Base-by-base conservation (phyloP, 2,888 invertebrate genomes). In the Adela reaumurella region DNA sequence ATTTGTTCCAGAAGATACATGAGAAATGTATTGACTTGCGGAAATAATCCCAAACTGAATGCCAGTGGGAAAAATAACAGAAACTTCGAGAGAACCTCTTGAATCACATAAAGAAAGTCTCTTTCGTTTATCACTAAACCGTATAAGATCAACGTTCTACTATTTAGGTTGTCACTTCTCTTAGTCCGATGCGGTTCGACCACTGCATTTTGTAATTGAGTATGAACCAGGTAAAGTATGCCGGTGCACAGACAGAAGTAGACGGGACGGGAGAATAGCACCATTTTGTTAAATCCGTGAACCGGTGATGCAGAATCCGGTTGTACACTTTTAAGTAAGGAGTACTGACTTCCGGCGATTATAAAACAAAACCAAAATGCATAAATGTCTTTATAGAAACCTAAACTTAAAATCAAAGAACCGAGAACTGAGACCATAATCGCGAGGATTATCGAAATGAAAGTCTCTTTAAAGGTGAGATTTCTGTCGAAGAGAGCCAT, bases 261-360 rank as follows among this genome's bases (percentile, higher is more conserved):
- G 16, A 96, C 89, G 4, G 97, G 94, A 53, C 96, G 84, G 18
- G 94, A 94, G 67, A 94, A 97, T 29, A 94, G 91, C 35, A 97
- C 94, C 59, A 96, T 88, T 59, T 93, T 88, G 68, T 98, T 98
- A 64, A 95, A 97, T 11, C 97, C 97, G 69, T 99, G 99, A 41
- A 97, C 96, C 0, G 99, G 98, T 2, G 98, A 98, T 0, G 98
- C 92, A 0, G 98, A 96, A 70, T 99, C 99, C 0, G 99, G 99
- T 64, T 99, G 99, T 1, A 99, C 99, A 57, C 97, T 97, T 76
- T 97, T 98, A 54, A 97, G 74, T 55, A 98, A 76, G 0, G 96
- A 97, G 70, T 98, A 99, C 70, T 99, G 99, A 62, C 97, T 95
- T 16, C 96, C 91, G 1, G 98, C 98, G 59, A 97, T 94, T n/a